Percentiles rank a stretch among this genome's conserved stretches.
phyloP scores from a whole-genome alignment of 2,113 vertebrate species.

The Tetraodon nigroviridis region DNA sequence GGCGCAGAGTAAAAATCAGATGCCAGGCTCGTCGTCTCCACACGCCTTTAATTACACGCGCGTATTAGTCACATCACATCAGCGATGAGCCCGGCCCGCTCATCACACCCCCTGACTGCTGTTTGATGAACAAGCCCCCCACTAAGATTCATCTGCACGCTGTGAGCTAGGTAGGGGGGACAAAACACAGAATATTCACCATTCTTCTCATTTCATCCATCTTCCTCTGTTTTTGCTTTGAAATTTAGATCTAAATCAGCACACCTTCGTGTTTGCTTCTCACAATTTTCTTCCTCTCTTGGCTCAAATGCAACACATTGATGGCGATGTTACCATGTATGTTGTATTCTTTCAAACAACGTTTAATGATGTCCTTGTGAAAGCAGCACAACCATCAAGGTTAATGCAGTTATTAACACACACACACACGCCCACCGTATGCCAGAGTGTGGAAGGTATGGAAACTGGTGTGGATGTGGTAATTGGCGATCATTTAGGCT shows the following conservation, averaged over 20 bases:
- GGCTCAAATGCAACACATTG: no score
- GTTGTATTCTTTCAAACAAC: no score
- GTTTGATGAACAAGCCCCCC: constrained; percentile 34
- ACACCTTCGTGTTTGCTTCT: constrained; percentile 27
- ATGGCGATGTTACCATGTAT: no score
- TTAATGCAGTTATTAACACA: background rate
- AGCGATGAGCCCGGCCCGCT: constrained; percentile 29
- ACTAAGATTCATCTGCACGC: constrained; percentile 21
- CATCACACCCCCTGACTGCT: constrained; percentile 51
- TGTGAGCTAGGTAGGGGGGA: background rate
- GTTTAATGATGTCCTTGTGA: no score
- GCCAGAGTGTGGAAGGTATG: no score
- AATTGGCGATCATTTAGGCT: no score
- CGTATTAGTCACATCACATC: constrained; percentile 50
- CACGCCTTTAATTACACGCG: constrained; percentile 53
- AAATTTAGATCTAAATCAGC: constrained; percentile 54
- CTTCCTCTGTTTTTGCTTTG: constrained; percentile 44
- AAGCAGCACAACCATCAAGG: no score
- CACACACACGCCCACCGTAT: background rate
- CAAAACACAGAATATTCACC: background rate
- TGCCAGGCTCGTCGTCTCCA: constrained; percentile 45
- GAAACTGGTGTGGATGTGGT: no score
- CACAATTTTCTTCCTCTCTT: background rate
- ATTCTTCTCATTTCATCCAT: constrained; percentile 21
- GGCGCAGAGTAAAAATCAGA: constrained; percentile 25